phyloP scores from a whole-genome alignment of 2,113 vertebrate genomes.

The Nothoprocta perdicaria region DNA sequence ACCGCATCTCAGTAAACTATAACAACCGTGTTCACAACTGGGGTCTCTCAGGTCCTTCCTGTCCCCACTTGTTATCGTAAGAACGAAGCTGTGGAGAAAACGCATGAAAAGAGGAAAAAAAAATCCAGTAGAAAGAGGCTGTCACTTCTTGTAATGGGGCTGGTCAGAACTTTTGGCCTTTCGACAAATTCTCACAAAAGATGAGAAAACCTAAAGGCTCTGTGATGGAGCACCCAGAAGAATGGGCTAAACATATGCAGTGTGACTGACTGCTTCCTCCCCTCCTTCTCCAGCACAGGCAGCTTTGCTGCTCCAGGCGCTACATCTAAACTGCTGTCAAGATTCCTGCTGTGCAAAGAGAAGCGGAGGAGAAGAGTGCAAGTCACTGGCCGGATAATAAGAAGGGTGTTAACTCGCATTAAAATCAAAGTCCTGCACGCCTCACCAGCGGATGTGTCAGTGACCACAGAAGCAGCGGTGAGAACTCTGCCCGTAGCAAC shows the following conservation, averaged over 20 bases:
- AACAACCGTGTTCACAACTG: neutral
- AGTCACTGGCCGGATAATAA: neutral
- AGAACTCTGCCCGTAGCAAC: neutral
- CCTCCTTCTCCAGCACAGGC: neutral
- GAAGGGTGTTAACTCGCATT: neutral
- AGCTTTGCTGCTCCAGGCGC: neutral
- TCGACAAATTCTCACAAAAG: neutral
- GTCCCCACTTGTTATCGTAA: neutral
- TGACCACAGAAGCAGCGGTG: neutral
- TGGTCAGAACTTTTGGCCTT: neutral
- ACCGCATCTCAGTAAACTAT: neutral
- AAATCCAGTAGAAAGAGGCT: neutral
- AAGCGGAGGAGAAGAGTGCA: neutral
- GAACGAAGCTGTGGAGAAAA: neutral
- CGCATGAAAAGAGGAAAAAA: neutral
- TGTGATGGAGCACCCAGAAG: neutral
- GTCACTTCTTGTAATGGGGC: slow-evolving; percentile 19
- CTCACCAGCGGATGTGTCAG: neutral
- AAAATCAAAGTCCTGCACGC: neutral
- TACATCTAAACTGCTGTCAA: slow-evolving; percentile 1
- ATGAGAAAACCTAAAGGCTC: slow-evolving; percentile 23
- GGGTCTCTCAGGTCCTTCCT: neutral
- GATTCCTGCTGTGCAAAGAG: neutral
- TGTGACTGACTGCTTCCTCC: neutral
- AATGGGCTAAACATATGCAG: neutral